Evolutionary conservation across 2,888 invertebrate genomes (phyloP).

Genomic region (Cheilosia impressa): DNA sequence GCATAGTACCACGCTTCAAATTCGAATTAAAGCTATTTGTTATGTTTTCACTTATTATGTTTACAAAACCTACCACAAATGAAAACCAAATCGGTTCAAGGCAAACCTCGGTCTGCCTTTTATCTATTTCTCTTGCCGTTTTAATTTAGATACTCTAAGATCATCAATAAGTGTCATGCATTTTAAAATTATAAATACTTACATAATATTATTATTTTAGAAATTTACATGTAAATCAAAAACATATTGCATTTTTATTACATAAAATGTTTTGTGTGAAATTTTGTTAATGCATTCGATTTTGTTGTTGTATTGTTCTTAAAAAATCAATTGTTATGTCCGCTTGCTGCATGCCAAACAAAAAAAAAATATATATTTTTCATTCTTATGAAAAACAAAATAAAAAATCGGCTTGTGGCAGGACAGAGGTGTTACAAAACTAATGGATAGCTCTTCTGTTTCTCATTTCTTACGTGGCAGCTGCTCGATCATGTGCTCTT

Average conservation of each 20-base stretch:
- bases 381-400: conserved; percentile 62
- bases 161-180: conserved; percentile 11
- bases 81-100: not conserved
- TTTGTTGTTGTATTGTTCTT: conserved; percentile 31
- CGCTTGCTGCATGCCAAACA: conserved; percentile 79
- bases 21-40: not conserved
- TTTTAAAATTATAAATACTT: not conserved
- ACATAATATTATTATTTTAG: not conserved
- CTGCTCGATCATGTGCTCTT: conserved; percentile 99
- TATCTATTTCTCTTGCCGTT: not conserved
- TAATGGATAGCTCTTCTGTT: conserved; percentile 94
- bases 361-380: conserved; percentile 37
- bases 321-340: conserved; percentile 46
- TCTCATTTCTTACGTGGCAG: conserved; percentile 96
- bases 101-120: not conserved
- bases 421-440: conserved; percentile 85
- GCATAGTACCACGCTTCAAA: no score
- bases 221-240: not conserved
- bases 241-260: conserved; percentile 21
- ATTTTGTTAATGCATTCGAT: conserved; percentile 65
- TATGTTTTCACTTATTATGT: not conserved
- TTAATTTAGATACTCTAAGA: not conserved
- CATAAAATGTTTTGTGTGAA: conserved; percentile 49
- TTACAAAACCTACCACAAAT: not conserved
- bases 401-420: conserved; percentile 84